phyloP scores from a whole-genome alignment of 2,888 invertebrate genomes.

The Oscheius sp. region DNA sequence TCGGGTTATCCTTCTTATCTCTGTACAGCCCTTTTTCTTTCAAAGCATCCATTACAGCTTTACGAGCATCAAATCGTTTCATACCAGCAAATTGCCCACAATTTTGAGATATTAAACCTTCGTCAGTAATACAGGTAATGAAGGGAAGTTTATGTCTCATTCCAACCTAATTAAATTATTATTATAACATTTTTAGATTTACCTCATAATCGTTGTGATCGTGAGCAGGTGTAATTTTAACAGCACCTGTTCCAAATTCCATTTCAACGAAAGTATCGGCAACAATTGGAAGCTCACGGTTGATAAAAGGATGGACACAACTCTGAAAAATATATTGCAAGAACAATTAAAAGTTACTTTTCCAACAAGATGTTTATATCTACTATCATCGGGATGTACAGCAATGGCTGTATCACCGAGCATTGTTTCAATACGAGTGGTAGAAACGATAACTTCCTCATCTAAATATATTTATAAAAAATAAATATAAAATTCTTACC shows the following conservation, averaged over 20 bases:
- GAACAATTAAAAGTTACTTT: slow-evolving; percentile 57
- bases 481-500: slow-evolving; percentile 46
- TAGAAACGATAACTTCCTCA: slow-evolving; percentile 91
- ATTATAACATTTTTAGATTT: not conserved
- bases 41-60: slow-evolving; percentile 83
- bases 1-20: slow-evolving; percentile 88
- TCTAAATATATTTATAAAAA: slow-evolving; percentile 69
- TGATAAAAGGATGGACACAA: slow-evolving; percentile 88
- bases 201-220: slow-evolving; percentile 96
- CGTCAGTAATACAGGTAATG: slow-evolving; percentile 89
- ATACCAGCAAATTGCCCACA: slow-evolving; percentile 67
- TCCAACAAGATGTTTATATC: slow-evolving; percentile 78
- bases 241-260: slow-evolving; percentile 96
- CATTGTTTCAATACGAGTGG: slow-evolving; percentile 98
- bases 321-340: slow-evolving; percentile 79
- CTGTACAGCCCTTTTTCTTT: slow-evolving; percentile 82
- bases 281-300: slow-evolving; percentile 86
- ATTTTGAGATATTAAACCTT: slow-evolving; percentile 82
- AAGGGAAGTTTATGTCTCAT: slow-evolving; percentile 87
- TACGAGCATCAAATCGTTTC: slow-evolving; percentile 72
- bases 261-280: slow-evolving; percentile 93
- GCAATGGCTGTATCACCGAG: slow-evolving; percentile 95
- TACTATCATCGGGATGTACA: slow-evolving; percentile 91
- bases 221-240: slow-evolving; percentile 98
- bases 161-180: slow-evolving; percentile 76